Percentiles rank a stretch among this genome's conserved stretches.
Conservation (phyloP, 2,888 invertebrate species). For the Halocaridina rubra region DNA sequence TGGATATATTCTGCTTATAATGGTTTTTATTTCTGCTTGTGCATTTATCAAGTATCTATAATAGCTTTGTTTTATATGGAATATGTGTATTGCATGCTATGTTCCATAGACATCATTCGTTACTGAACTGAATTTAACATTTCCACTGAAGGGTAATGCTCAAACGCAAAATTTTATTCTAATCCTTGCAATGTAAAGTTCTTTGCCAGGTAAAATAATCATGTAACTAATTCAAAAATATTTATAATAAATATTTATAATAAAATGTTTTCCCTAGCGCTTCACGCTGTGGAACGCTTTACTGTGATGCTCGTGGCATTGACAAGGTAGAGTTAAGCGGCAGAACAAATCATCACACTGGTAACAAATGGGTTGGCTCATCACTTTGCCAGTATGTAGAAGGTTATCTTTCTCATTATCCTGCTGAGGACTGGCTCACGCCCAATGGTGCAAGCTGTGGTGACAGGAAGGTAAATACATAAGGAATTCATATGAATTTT, state of each 20-base stretch:
- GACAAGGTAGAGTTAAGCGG: not conserved
- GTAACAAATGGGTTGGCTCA: not conserved
- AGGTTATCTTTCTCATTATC: not conserved
- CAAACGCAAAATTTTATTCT: too few species aligned
- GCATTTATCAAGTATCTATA: not conserved
- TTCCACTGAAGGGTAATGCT: too few species aligned
- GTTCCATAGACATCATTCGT: too few species aligned
- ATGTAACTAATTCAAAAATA: not conserved
- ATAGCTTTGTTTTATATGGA: not conserved
- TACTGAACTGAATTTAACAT: too few species aligned
- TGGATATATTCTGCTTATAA: not conserved
- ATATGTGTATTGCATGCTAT: too few species aligned
- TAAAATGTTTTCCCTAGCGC: not conserved
- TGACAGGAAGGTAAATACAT: constrained; percentile 76
- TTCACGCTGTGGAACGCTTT: constrained; percentile 88
- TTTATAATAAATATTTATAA: not conserved
- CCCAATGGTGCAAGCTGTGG: constrained; percentile 95
- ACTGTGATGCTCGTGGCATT: constrained; percentile 74
- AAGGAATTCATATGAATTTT: too few species aligned
- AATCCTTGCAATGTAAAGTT: too few species aligned
- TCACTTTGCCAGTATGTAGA: not conserved
- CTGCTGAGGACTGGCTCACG: constrained; percentile 78
- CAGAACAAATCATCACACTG: not conserved
- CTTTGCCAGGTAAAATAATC: not conserved
- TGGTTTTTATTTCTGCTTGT: not conserved